Base-by-base conservation (phyloP, 1,140 invertebrate genomes). In the Stegodyphus mimosarum region DNA sequence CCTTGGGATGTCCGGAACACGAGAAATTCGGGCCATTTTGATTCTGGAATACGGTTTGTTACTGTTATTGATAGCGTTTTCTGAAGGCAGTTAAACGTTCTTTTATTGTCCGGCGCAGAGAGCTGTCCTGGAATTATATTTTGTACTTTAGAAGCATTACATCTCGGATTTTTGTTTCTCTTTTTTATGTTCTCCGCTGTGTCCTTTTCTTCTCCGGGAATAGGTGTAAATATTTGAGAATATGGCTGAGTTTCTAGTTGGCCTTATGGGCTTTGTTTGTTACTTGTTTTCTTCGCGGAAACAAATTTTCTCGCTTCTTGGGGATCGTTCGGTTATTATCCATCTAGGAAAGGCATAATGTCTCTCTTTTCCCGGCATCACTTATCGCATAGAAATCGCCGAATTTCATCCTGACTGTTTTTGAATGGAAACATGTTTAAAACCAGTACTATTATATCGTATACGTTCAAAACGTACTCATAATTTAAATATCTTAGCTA, bases 11-110 rank as follows among this genome's bases (percentile, higher is more conserved):
- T 11, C 33, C 52, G 33, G 53, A 60, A 76, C 74, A 76, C 74
- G 74, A 76, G 74, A 76, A 76, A 64, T 33, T 33, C 49, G 60
- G 33, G 64, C 67, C 78, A 81, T 81, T 72, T 72, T 81, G 78
- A 81, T 71, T 83, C 73, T 63, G 77, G 53, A 80, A 55, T 80
- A 70, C 77, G 77, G 66, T 80, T 71, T 80, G 81, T 84, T 84
- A 84, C 81, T 75, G 81, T 84, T 76, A 84, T 84, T 84, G 81
- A 84, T 84, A 84, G 81, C 81, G 73, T 76, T 67, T 64, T 55
- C 81, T 18, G 72, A 48, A 18, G 72, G 81, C 81, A 84, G 71
- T 84, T 84, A 84, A 84, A 70, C 81, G 80, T 74, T 84, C 81
- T 70, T 84, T 84, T 84, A 84, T 69, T 69, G 71, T 64, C 69